Evolutionary conservation across 2,797 vertebrate genomes (phyloP).

Genomic region (Poeciliopsis infans): DNA sequence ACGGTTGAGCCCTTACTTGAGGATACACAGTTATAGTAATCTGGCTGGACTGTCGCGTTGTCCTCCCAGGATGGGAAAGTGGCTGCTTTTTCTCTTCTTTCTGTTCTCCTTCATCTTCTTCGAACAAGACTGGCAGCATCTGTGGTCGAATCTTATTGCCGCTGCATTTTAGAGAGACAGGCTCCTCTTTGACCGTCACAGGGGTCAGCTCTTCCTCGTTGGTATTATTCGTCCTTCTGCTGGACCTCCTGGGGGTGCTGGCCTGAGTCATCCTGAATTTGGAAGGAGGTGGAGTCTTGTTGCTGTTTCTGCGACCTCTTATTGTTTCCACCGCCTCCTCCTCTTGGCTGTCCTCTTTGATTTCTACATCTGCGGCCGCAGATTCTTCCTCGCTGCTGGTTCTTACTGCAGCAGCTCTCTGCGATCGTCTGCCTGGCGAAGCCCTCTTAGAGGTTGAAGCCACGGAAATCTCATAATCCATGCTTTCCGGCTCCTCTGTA

Average conservation of each 20-base stretch:
- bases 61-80: slow-evolving; percentile 52
- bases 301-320: slow-evolving; percentile 1
- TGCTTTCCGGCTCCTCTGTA: slow-evolving; percentile 30
- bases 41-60: slow-evolving; percentile 63
- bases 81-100: slow-evolving; percentile 4
- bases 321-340: slow-evolving; percentile 19
- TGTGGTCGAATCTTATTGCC: slow-evolving; percentile 50
- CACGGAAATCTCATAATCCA: slow-evolving; percentile 9
- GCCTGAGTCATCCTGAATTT: slow-evolving; percentile 35
- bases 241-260: slow-evolving; percentile 60
- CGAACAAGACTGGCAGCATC: neutral
- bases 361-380: slow-evolving; percentile 1
- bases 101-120: slow-evolving; percentile 37
- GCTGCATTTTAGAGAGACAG: slow-evolving; percentile 42
- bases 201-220: slow-evolving; percentile 17
- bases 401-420: slow-evolving; percentile 52
- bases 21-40: slow-evolving; percentile 62
- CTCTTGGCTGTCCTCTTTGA: slow-evolving; percentile 14
- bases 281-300: slow-evolving; percentile 36
- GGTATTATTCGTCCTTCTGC: slow-evolving; percentile 33
- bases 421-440: slow-evolving; percentile 62
- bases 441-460: slow-evolving; percentile 30
- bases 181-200: slow-evolving; percentile 36
- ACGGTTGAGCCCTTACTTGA: slow-evolving; percentile 46
- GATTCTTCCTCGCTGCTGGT: slow-evolving; percentile 22